A percentile compares a stretch with the other conserved stretches of the same genome.
phyloP scores from a whole-genome alignment of 2,797 vertebrate species.

The Babyrousa celebensis region DNA sequence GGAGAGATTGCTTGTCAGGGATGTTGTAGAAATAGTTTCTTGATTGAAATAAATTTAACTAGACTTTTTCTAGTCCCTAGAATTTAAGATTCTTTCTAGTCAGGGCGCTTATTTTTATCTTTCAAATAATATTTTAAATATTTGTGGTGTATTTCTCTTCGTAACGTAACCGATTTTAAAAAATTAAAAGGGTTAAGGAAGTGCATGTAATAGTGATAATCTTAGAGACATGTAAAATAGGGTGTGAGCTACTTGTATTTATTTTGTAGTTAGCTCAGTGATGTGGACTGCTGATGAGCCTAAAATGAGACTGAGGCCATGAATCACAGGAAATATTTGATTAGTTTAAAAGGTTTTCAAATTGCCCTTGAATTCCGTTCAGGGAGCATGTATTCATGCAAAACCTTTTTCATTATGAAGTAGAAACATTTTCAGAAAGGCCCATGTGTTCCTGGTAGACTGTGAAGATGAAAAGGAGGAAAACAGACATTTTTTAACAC shows the following conservation, averaged over 20 bases:
- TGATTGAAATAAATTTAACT: neutral
- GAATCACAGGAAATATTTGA: neutral
- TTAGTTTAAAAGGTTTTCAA: neutral
- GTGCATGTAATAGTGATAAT: neutral
- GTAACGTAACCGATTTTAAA: conserved; percentile 9
- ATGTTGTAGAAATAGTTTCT: neutral
- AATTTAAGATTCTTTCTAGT: conserved; percentile 3
- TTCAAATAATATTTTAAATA: neutral
- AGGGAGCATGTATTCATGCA: neutral
- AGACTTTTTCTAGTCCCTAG: neutral
- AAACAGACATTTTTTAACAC: neutral
- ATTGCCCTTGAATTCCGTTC: neutral
- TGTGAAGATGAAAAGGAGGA: neutral
- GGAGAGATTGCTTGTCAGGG: neutral
- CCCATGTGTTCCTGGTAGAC: neutral
- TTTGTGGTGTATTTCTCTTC: neutral
- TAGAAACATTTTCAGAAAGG: neutral
- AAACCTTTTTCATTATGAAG: neutral
- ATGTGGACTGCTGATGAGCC: neutral
- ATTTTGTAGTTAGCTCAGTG: neutral
- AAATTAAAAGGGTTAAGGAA: neutral
- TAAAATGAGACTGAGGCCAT: neutral
- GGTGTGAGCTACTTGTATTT: neutral
- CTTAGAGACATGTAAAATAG: neutral
- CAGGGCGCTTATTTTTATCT: neutral